These are phyloP conservation scores for Dicyrtoma fusca DNA, from an alignment of 2,888 invertebrate species.

Conservation along the genomic window DNA sequence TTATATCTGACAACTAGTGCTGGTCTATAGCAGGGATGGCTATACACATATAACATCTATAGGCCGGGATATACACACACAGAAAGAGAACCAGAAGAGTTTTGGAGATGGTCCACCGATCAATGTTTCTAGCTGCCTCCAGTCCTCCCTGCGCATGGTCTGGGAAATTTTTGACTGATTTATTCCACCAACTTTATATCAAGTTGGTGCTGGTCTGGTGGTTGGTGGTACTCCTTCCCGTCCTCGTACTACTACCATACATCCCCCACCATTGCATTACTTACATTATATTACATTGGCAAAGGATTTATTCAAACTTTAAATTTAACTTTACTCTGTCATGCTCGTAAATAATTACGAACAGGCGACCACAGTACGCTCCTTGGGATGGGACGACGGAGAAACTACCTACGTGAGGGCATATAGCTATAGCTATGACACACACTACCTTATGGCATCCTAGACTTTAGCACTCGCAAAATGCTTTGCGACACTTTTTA, in stretches of 20 bases:
- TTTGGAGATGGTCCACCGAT: constrained; percentile 52
- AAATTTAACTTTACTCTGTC: constrained; percentile 16
- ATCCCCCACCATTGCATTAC: too few species aligned
- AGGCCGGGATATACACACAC: background rate
- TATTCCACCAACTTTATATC: constrained; percentile 52
- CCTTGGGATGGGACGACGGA: too few species aligned
- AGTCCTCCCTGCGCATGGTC: constrained; percentile 49
- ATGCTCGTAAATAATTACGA: too few species aligned
- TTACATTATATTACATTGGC: constrained; percentile 19
- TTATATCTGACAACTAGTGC: background rate
- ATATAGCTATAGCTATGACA: too few species aligned
- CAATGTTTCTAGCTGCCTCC: constrained; percentile 52
- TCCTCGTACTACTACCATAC: too few species aligned
- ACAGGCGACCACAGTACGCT: too few species aligned
- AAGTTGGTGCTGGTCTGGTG: constrained; percentile 15
- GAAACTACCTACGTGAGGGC: too few species aligned
- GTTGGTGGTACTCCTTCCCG: background rate
- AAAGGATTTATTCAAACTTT: constrained; percentile 31
- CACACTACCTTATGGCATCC: too few species aligned
- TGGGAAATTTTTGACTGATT: constrained; percentile 51
- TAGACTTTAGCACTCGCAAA: too few species aligned
- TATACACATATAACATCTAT: background rate
- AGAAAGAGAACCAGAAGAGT: constrained; percentile 28
- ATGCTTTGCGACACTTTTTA: too few species aligned
- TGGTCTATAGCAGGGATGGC: background rate